These are phyloP conservation scores for Parotocinclus haroldoi DNA, from an alignment of 2,797 vertebrate species.

Conservation along the genomic window DNA sequence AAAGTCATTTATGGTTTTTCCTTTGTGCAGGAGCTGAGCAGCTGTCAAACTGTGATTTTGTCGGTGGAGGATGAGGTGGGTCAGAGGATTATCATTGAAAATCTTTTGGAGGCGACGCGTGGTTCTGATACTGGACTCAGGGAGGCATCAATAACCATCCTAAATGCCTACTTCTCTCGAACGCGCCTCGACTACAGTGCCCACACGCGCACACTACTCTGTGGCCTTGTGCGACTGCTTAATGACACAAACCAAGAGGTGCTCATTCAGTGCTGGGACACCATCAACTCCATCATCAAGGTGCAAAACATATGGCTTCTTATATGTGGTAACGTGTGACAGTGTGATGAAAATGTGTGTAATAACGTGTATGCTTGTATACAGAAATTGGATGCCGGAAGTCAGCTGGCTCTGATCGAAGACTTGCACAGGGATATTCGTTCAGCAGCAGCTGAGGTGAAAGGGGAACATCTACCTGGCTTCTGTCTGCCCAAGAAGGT, in stretches of 20 bases:
- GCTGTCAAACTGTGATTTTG: conserved; percentile 91
- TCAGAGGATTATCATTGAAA: conserved; percentile 92
- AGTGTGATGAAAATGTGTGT: too few species aligned
- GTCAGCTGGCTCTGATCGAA: conserved; percentile 92
- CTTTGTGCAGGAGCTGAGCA: conserved; percentile 80
- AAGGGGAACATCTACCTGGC: conserved; percentile 88
- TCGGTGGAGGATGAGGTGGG: conserved; percentile 94
- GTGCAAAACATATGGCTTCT: conserved; percentile 57
- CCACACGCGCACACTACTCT: conserved; percentile 85
- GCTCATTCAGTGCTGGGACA: conserved; percentile 94
- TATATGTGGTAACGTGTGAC: conserved; percentile 1
- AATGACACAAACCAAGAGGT: conserved; percentile 87
- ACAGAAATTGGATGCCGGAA: conserved; percentile 92
- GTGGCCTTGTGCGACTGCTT: conserved; percentile 90
- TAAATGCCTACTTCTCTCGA: conserved; percentile 91
- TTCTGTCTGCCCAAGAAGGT: conserved; percentile 99
- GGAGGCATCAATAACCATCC: conserved; percentile 87
- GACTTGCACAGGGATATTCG: conserved; percentile 93
- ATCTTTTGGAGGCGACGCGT: conserved; percentile 88
- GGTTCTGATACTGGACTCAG: conserved; percentile 83
- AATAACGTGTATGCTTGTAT: conserved; percentile 31
- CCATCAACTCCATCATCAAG: conserved; percentile 95
- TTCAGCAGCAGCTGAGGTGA: conserved; percentile 82
- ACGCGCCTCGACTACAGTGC: conserved; percentile 87
- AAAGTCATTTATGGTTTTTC: not conserved